Evolutionary conservation across 1,140 invertebrate genomes (phyloP), one percentile per base, ranked within the genome.

Genomic region (Macrotrachela quadricornifera): DNA sequence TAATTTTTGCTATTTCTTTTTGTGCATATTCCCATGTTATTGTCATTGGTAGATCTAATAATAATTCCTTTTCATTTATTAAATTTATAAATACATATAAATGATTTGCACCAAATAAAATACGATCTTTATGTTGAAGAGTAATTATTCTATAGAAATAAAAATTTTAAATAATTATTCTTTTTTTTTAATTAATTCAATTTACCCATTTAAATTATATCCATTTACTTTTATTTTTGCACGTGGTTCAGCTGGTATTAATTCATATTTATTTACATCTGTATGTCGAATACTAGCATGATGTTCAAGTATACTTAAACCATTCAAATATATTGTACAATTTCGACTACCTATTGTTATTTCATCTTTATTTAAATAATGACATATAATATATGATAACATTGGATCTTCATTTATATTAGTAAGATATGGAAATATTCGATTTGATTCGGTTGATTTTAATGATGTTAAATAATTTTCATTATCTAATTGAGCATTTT

Each of bases 351-450:
- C 69, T 21, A 71, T 57, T 18, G 58, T 64, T 21, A 61, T 64
- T 36, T 61, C 58, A 15, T 62, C 60, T 17, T 56, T 51, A 13
- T 63, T 56, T 14, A 70, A 46, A 54, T 65, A 70, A 50, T 70
- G 65, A 55, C 59, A 65, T 10, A 71, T 61, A 11, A 70, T 66
- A 8, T 66, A 64, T 21, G 69, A 68, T 44, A 71, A 57, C 61
- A 71, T 64, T 1, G 67, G 68, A 56, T 71, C 69, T 56, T 71
- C 69, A 56, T 71, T 71, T 10, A 71, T 56, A 56, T 71, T 71
- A 38, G 65, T 56, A 13, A 71, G 53, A 51, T 71, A 63, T 37
- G 65, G 59, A 11, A 63, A 59, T 30, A 60, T 63, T 30, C 8
- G 21, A 4, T 30, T 8, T 30, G 8, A 30, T 30, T 30, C 3